Percentiles rank a stretch among this genome's conserved stretches.
Evolutionary conservation across 2,113 vertebrate genomes (phyloP).

Genomic region (Serilophus lunatus): DNA sequence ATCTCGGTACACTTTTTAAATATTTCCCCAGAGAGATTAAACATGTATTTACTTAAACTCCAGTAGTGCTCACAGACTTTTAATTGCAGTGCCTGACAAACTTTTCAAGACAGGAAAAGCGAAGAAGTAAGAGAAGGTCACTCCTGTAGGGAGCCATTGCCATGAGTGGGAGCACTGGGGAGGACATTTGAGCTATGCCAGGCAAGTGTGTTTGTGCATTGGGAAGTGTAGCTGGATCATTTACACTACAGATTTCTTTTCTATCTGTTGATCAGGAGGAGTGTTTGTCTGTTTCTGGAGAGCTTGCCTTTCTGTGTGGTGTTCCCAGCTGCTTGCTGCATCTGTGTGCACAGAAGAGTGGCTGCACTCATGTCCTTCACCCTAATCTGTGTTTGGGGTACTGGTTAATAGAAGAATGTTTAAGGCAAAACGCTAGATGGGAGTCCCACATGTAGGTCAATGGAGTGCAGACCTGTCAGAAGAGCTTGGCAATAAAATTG

Average conservation of each 20-base stretch:
- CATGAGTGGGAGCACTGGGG: background rate
- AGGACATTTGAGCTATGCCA: background rate
- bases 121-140: background rate
- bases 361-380: background rate
- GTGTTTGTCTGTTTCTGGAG: background rate
- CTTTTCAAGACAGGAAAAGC: background rate
- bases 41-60: slow-evolving; percentile 25
- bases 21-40: slow-evolving; percentile 24
- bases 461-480: background rate
- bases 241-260: background rate
- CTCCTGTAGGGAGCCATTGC: background rate
- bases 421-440: background rate
- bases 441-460: background rate
- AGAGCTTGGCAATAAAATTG: background rate
- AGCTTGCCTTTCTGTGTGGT: background rate
- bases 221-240: background rate
- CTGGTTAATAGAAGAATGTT: background rate
- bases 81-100: slow-evolving; percentile 16
- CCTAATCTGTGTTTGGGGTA: background rate
- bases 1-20: background rate
- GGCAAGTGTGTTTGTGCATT: background rate
- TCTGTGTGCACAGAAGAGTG: background rate
- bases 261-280: background rate
- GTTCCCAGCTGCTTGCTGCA: background rate
- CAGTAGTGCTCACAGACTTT: background rate